Conservation (phyloP, 1,140 invertebrate species). For the Drosophila willistoni region DNA sequence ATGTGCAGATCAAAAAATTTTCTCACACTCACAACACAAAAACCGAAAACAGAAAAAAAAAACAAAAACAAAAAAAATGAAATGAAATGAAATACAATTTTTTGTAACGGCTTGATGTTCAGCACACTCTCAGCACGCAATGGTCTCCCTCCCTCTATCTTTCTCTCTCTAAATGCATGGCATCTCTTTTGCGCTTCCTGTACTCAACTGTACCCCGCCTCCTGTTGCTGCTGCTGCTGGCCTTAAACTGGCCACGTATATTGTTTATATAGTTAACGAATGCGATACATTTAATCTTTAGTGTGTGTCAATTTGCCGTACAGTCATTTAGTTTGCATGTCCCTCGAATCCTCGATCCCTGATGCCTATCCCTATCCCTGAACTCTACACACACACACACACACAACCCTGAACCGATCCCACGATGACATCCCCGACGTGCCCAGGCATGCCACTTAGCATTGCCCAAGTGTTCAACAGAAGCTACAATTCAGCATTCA, state of each 20-base stretch:
- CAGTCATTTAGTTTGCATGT: conserved; percentile 81
- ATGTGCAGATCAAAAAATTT: conserved; percentile 76
- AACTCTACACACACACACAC: not conserved
- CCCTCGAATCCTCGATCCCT: conserved; percentile 49
- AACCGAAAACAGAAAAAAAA: conserved; percentile 16
- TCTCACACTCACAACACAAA: conserved; percentile 65
- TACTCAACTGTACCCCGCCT: conserved; percentile 36
- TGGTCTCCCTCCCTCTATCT: conserved; percentile 23
- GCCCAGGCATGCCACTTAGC: conserved; percentile 76
- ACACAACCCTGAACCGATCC: conserved; percentile 45
- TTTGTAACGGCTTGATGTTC: conserved; percentile 74
- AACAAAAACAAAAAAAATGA: not conserved
- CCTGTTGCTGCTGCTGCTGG: conserved; percentile 36
- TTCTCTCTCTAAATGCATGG: conserved; percentile 1
- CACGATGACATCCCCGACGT: conserved; percentile 70
- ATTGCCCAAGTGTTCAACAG: conserved; percentile 77
- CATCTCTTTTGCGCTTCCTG: conserved; percentile 8
- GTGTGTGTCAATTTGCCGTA: conserved; percentile 82
- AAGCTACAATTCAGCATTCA: conserved; percentile 81
- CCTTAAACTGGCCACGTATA: conserved; percentile 70
- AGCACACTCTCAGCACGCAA: conserved; percentile 75
- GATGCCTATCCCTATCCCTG: conserved; percentile 12
- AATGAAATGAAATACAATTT: conserved; percentile 8
- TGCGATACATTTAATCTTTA: conserved; percentile 82
- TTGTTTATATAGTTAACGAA: conserved; percentile 82